phyloP scores from a whole-genome alignment of 2,113 vertebrate genomes.

The Chinchilla lanigera region DNA sequence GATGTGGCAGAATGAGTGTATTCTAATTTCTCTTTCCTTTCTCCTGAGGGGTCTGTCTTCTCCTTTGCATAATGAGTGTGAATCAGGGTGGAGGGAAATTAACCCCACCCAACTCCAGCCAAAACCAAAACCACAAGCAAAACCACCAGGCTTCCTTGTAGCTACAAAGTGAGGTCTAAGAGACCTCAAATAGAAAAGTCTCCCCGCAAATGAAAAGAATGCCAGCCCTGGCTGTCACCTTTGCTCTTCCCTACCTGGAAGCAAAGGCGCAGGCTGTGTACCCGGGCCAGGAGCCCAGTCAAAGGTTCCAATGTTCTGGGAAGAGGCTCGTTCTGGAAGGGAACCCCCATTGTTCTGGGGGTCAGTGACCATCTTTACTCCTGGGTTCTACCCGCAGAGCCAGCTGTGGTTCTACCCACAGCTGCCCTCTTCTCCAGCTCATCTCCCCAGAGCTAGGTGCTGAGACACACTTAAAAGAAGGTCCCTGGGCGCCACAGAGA shows the following conservation, averaged over 20 bases:
- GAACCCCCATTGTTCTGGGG: too few relatives aligned
- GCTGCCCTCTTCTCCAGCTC: neutral
- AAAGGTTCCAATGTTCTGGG: neutral
- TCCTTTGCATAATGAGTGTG: neutral
- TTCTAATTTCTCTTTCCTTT: neutral
- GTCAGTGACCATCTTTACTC: too few relatives aligned
- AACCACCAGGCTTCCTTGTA: neutral
- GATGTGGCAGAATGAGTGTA: neutral
- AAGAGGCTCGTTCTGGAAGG: too few relatives aligned
- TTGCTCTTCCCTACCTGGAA: neutral
- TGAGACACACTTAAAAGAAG: neutral
- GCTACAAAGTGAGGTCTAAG: neutral
- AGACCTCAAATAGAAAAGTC: neutral
- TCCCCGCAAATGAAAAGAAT: neutral
- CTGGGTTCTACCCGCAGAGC: fast-evolving
- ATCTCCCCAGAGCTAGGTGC: neutral
- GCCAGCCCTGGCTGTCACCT: neutral
- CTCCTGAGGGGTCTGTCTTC: neutral
- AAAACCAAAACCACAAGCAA: neutral
- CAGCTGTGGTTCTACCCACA: too few relatives aligned
- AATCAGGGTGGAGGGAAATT: neutral
- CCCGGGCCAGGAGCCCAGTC: neutral
- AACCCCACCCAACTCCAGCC: neutral
- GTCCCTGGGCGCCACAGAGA: too few relatives aligned
- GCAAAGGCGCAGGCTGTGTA: neutral